phyloP scores from a whole-genome alignment of 2,888 invertebrate species.

The Caradrina kadenii region DNA sequence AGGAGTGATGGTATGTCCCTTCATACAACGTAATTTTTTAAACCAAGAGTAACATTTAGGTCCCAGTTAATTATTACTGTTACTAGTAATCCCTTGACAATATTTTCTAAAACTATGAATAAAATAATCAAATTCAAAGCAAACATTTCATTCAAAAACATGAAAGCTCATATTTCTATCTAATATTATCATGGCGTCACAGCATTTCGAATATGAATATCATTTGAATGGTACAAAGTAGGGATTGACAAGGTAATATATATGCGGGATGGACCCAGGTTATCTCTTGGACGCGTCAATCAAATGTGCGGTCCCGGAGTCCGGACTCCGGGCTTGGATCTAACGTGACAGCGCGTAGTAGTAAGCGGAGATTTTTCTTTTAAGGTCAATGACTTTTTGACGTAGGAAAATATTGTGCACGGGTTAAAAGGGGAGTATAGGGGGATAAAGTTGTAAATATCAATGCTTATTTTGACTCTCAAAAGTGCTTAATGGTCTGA shows the following conservation, averaged over 20 bases:
- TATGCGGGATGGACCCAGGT: constrained; percentile 65
- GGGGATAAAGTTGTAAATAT: too few species aligned
- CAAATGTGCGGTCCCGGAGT: constrained; percentile 42
- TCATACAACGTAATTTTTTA: too few species aligned
- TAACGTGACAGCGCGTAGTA: constrained; percentile 39
- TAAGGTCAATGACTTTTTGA: constrained; percentile 3
- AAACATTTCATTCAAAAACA: constrained; percentile 13
- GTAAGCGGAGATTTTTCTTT: constrained; percentile 11
- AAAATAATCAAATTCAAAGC: constrained; percentile 1
- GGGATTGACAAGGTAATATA: constrained; percentile 70
- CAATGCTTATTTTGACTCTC: too few species aligned
- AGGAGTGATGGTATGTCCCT: too few species aligned
- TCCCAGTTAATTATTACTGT: too few species aligned
- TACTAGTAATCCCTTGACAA: too few species aligned
- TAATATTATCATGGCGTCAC: constrained; percentile 20
- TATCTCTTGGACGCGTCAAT: constrained; percentile 65
- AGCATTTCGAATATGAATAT: constrained; percentile 54
- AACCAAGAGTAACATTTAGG: too few species aligned
- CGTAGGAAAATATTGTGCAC: background rate
- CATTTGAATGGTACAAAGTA: constrained; percentile 54
- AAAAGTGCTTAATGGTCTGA: too few species aligned
- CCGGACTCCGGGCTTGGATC: constrained; percentile 13
- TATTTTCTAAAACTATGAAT: background rate
- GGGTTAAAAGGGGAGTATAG: background rate
- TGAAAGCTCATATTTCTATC: constrained; percentile 3